These are phyloP conservation scores for Cyclophora albipunctata DNA, from an alignment of 2,888 invertebrate genomes.

Conservation along the genomic window DNA sequence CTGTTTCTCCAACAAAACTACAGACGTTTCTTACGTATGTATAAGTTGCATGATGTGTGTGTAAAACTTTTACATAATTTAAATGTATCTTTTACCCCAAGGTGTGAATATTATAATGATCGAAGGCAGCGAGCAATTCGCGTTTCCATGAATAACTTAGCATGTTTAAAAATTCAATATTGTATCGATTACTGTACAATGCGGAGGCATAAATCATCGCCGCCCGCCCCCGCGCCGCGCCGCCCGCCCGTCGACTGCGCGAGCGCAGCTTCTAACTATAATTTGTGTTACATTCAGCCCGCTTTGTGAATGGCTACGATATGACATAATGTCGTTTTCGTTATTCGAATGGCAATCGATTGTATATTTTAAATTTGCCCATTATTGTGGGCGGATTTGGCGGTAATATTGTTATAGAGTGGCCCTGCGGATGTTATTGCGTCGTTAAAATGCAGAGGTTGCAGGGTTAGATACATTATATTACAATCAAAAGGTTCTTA, in stretches of 20 bases:
- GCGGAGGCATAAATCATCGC: constrained; percentile 21
- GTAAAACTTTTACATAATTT: too few relatives aligned
- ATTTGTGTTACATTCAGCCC: constrained; percentile 28
- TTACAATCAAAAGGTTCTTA: neutral
- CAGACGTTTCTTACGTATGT: too few relatives aligned
- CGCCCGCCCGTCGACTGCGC: constrained; percentile 13
- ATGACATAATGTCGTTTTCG: constrained; percentile 24
- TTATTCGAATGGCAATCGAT: constrained; percentile 8
- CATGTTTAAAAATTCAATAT: constrained; percentile 12
- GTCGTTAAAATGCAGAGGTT: neutral
- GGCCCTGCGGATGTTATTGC: neutral
- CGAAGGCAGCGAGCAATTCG: neutral
- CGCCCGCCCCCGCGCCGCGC: constrained; percentile 6
- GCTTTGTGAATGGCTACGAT: constrained; percentile 23
- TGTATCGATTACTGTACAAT: constrained; percentile 15
- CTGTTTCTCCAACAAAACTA: too few relatives aligned
- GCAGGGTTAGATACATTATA: neutral
- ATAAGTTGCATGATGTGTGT: too few relatives aligned
- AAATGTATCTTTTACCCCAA: too few relatives aligned
- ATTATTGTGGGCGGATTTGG: constrained; percentile 7
- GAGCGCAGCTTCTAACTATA: constrained; percentile 20
- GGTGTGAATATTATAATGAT: too few relatives aligned
- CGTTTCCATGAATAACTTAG: constrained; percentile 9
- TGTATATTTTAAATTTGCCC: constrained; percentile 12
- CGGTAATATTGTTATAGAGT: constrained; percentile 6